Percentiles rank a stretch among this genome's conserved stretches.
Conservation (phyloP, 2,888 invertebrate genomes). For the Lithophane socia region DNA sequence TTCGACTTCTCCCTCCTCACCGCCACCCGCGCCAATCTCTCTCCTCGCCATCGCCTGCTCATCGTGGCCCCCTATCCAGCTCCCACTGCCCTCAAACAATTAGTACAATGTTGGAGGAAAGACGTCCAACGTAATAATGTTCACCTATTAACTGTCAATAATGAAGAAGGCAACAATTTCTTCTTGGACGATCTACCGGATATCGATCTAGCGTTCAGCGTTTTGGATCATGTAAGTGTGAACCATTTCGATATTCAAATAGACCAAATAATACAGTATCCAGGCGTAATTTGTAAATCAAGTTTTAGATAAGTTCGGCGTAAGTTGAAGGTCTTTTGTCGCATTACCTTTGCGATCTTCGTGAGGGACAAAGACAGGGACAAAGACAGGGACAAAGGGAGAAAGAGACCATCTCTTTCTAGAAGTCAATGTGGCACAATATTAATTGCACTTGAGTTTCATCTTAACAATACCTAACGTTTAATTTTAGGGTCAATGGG, state of each 20-base stretch:
- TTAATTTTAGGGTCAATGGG: too few relatives aligned
- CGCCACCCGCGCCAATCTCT: conserved; percentile 36
- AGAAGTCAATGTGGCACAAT: too few relatives aligned
- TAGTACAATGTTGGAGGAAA: conserved; percentile 71
- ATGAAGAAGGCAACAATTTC: conserved; percentile 67
- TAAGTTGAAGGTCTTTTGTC: too few relatives aligned
- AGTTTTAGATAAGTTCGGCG: too few relatives aligned
- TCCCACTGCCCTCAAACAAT: conserved; percentile 52
- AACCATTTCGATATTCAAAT: neutral
- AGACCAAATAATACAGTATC: neutral
- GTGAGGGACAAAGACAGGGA: too few relatives aligned
- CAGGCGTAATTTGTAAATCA: too few relatives aligned
- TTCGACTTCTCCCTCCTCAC: conserved; percentile 38
- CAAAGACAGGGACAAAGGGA: too few relatives aligned
- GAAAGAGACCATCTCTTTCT: too few relatives aligned
- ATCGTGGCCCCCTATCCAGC: conserved; percentile 53
- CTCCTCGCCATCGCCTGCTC: conserved; percentile 45
- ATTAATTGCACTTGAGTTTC: too few relatives aligned
- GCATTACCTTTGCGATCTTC: too few relatives aligned
- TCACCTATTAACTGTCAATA: conserved; percentile 71
- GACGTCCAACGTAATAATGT: conserved; percentile 69
- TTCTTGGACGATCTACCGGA: conserved; percentile 71
- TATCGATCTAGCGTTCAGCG: conserved; percentile 71
- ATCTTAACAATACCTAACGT: too few relatives aligned
- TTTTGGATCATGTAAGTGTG: conserved; percentile 71